Conservation (phyloP, 2,113 vertebrate species). For the Callospermophilus lateralis region DNA sequence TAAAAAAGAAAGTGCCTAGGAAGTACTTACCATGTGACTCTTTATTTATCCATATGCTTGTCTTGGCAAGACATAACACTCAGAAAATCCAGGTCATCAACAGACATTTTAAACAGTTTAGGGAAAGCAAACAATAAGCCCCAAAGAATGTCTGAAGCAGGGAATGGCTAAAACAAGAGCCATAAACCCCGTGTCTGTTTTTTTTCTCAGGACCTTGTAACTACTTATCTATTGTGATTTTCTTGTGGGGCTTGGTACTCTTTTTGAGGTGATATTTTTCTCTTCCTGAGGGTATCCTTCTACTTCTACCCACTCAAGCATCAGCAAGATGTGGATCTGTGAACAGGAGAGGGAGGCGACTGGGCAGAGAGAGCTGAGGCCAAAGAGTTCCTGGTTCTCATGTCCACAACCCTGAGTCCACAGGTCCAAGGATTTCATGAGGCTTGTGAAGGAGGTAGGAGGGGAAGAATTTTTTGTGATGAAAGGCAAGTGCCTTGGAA, state of each 20-base stretch:
- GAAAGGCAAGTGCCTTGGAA: not conserved
- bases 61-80: not conserved
- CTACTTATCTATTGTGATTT: not conserved
- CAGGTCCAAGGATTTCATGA: not conserved
- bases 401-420: not conserved
- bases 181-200: no score
- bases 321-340: not conserved
- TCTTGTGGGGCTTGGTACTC: not conserved
- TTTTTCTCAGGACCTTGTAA: not conserved
- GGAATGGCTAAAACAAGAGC: not conserved
- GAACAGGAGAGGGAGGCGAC: not conserved
- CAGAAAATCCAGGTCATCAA: not conserved
- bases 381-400: not conserved
- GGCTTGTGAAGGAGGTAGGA: not conserved
- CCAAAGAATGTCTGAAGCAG: not conserved
- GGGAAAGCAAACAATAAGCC: not conserved
- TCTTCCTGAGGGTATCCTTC: not conserved
- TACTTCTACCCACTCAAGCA: not conserved
- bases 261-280: not conserved
- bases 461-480: not conserved
- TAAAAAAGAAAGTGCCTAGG: not conserved
- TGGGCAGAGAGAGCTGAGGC: not conserved
- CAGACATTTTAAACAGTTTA: not conserved
- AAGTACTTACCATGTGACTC: not conserved
- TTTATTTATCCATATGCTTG: not conserved